phyloP scores from a whole-genome alignment of 2,113 vertebrate genomes.

The Dromiciops gliroides region DNA sequence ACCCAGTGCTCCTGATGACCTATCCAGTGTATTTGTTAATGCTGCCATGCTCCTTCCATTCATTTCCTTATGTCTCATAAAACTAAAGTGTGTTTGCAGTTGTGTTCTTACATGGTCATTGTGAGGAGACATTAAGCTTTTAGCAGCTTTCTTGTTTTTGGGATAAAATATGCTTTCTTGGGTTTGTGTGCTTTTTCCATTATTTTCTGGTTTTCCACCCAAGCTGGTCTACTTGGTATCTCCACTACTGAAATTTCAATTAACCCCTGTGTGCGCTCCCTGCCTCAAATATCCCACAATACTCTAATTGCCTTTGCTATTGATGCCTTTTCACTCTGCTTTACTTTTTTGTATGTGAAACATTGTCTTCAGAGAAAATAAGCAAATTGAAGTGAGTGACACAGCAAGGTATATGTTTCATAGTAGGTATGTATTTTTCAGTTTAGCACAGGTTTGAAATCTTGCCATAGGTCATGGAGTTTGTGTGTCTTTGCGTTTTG shows the following conservation, averaged over 20 bases:
- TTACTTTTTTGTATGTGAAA: not conserved
- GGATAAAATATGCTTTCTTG: not conserved
- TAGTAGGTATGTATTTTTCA: not conserved
- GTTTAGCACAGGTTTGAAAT: not conserved
- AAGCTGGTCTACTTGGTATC: not conserved
- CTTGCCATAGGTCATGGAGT: conserved; percentile 17
- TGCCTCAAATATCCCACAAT: no score
- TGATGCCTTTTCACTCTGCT: not conserved
- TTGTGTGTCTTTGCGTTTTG: conserved; percentile 45
- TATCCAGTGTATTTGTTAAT: not conserved
- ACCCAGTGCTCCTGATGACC: not conserved
- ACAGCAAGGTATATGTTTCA: not conserved
- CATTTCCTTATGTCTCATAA: not conserved
- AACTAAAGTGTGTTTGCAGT: not conserved
- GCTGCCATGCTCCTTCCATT: not conserved
- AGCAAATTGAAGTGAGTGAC: not conserved
- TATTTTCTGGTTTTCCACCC: not conserved
- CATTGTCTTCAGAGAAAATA: not conserved
- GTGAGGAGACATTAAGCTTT: not conserved
- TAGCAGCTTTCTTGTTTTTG: not conserved
- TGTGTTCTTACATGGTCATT: not conserved
- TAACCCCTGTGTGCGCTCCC: no score
- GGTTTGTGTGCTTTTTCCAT: no score
- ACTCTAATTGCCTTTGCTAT: not conserved
- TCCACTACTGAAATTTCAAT: no score